These are phyloP conservation scores for Pocillopora damicornis DNA, from an alignment of 64 coral and sea anemone genomes.

Conservation along the genomic window DNA sequence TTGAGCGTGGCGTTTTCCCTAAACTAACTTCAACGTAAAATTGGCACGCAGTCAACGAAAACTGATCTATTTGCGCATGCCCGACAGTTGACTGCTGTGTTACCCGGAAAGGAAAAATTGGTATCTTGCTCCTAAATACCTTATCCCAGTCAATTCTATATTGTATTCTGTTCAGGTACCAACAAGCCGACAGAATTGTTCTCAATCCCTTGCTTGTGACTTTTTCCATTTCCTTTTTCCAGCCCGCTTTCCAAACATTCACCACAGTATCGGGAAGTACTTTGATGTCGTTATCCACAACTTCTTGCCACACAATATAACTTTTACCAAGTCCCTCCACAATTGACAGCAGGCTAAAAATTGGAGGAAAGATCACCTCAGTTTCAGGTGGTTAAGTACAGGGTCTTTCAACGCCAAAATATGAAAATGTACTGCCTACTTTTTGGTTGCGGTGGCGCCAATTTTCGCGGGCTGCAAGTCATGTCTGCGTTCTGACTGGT, in stretches of 20 bases:
- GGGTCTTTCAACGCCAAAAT: too few species aligned
- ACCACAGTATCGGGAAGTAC: conserved; percentile 76
- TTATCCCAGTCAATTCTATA: conserved; percentile 66
- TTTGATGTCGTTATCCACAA: conserved; percentile 65
- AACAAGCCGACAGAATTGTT: conserved; percentile 65
- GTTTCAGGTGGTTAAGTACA: not conserved
- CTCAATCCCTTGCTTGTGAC: conserved; percentile 54
- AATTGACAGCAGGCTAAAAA: conserved; percentile 55
- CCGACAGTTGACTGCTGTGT: too few species aligned
- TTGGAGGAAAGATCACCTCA: not conserved
- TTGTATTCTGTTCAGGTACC: conserved; percentile 70
- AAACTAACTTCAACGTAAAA: too few species aligned
- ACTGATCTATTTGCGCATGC: not conserved
- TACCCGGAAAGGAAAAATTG: too few species aligned
- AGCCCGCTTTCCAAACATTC: conserved; percentile 72
- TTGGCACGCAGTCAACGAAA: too few species aligned
- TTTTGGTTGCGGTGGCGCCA: not conserved
- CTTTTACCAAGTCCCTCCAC: conserved; percentile 53
- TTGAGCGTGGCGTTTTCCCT: too few species aligned
- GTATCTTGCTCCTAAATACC: not conserved
- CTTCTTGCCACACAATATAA: conserved; percentile 88
- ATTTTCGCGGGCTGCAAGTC: too few species aligned
- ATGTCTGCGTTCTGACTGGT: too few species aligned
- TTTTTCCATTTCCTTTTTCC: conserved; percentile 63
- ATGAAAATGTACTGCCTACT: not conserved